Base-by-base conservation (phyloP, 2,888 invertebrate genomes). In the Germaria angustata region DNA sequence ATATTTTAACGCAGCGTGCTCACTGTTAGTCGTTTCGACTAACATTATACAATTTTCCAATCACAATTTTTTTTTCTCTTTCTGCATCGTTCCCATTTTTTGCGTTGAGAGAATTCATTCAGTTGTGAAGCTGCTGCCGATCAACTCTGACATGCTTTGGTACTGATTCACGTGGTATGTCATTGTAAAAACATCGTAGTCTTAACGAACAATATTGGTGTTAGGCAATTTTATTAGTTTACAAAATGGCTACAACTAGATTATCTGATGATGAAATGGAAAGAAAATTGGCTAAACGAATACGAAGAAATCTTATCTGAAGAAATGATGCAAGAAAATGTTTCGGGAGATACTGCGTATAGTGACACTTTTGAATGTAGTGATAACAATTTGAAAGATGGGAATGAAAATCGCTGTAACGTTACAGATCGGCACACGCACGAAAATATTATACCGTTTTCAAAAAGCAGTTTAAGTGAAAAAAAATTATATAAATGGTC, bases 191-290 rank as follows among this genome's bases (percentile, higher is more conserved):
- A 36, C 36, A 36, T 1, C 13, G 39, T 36, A 34, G 34, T 20
- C 34, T 20, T 36, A 36, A 20, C 36, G 39, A 20, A 20, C 13
- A 36, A 36, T 13, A 36, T 36, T 36, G 36, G 6, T 36, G 13
- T 39, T 59, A 22, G 36, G 57, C 39, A 59, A 36, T 36, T 34
- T 36, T 57, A 34, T 57, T 57, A 15, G 34, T 34, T 7, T 15
- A 57, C n/a, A 57, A 57, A 34, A 57, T 57, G 57, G 15, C 20
- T 34, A 17, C 57, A 57, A 17, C 57, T n/a, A 34, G 57, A 57
- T 34, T 57, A 57, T 36, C 36, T 57, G 36, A 34, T 17, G 57
- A 57, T 34, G 34, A 57, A 57, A 20, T 57, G 34, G 7, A 57
- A 57, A 17, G 4, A 34, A 32, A 36, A 17, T 57, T 57, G 57